Evolutionary conservation across 1,140 invertebrate genomes (phyloP), one percentile per base, ranked within the genome.

Genomic region (Ceratoteleas bidentatus): DNA sequence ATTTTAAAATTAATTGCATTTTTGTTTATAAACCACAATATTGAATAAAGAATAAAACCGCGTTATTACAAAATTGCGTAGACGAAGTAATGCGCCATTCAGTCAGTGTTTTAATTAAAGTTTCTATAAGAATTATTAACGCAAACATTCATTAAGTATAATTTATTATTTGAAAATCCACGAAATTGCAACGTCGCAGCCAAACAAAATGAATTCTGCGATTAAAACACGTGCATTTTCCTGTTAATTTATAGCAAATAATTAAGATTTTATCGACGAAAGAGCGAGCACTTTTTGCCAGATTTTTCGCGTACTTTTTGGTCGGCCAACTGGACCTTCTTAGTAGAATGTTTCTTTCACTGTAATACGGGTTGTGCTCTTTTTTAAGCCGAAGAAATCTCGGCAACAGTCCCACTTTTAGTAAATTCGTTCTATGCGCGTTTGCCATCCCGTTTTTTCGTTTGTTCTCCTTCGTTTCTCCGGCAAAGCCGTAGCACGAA

Each of bases 321-420:
- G 38, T 9, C 3, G 36, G 14, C 13, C 11, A 65, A 38, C 16
- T 13, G 10, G 66, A 75, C 61, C 61, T 66, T 68, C 57, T 68
- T 76, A 68, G 7, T 34, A 50, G 53, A 14, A 70, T 70, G 60
- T 65, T 78, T 78, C 65, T 65, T 58, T 65, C 34, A 53, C 8
- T 15, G 60, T 58, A 50, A 65, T 70, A 77, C 47, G 32, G 54
- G 52, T 16, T 14, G 52, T 57, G 16, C 45, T 40, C 38, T 69
- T 56, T 77, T 76, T 69, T 8, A 14, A 49, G 33, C 5, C 33
- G 34, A 45, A 68, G 1, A 56, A 77, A 69, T 77, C 60, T 64
- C 73, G 49, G 70, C 40, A 52, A 16, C 57, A 69, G 58, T 69
- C 43, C 57, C 47, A 76, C 49, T 76, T 61, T 76, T 52, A 57